Base-by-base conservation (phyloP, 2,797 vertebrate species). In the Pelobates cultripes region DNA sequence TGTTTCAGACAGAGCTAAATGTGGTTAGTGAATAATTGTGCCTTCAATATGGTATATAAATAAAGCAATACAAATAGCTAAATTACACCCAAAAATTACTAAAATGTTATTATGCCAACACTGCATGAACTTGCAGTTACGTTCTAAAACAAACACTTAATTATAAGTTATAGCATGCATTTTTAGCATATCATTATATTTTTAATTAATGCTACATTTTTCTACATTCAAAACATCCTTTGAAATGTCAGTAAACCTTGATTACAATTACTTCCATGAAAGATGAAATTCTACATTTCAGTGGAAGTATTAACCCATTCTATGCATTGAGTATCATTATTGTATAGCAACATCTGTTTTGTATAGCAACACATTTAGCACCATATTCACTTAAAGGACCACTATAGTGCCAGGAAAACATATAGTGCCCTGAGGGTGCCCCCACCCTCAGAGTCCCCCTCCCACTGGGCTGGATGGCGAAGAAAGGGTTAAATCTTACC, bases 211-310 rank as follows among this genome's bases (percentile, higher is more conserved):
- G 72, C 55, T 44, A 75, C 63, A 80, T 14, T 75, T 74, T 74
- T 60, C 64, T 44, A 4, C 63, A 69, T 69, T 68, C 72, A 75
- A 74, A 80, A 73, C 51, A 69, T 68, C 70, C 57, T 70, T 74
- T 57, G 45, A 69, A 80, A 80, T 80, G 78, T 80, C 78, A 73
- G 70, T 53, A 68, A 85, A 80, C 4, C 14, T 79, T 77, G 5
- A 85, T 85, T 86, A 79, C 3, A 88, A 83, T 61, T 85, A 83
- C 73, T 3, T 72, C 85, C 81, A 74, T 43, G 83, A 82, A 78
- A 44, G 4, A 60, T 86, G 75, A 84, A 82, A 17, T 42, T 53
- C 81, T 86, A 85, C 42, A 7, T 67, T 15, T 61, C 55, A n/a
- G 60, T 15, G 28, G 57, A 55, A 69, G 53, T 41, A 78, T 78